Conservation (phyloP, 2,113 vertebrate species). For the Cottus gobio region DNA sequence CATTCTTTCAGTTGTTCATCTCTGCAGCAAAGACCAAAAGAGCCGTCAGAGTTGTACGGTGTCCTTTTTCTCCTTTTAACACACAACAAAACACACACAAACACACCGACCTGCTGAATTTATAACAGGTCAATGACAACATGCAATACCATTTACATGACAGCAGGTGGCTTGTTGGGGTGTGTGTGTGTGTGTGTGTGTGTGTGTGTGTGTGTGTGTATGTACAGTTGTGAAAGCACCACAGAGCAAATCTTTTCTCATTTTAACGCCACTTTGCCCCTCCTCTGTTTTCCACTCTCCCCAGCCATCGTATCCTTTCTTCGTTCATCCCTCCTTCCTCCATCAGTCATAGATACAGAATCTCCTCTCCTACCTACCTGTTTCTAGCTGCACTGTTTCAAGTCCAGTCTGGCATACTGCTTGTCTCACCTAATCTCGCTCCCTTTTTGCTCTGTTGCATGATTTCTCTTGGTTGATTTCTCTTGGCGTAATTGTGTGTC, state of each 20-base stretch:
- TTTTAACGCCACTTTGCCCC: constrained; percentile 64
- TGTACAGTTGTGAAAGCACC: constrained; percentile 39
- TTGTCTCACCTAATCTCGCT: constrained; percentile 6
- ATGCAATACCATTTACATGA: constrained; percentile 36
- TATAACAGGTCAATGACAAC: constrained; percentile 49
- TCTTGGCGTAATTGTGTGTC: background rate
- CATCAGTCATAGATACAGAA: constrained; percentile 35
- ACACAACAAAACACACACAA: constrained; percentile 1
- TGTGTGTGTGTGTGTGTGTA: constrained; percentile 1
- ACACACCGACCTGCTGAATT: constrained; percentile 38
- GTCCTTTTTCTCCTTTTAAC: constrained; percentile 1
- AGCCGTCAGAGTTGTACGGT: background rate
- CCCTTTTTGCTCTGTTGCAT: background rate
- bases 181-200: background rate
- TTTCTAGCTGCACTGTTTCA: constrained; percentile 17
- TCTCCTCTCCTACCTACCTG: constrained; percentile 19
- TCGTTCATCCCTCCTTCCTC: background rate
- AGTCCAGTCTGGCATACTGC: background rate
- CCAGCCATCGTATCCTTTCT: background rate
- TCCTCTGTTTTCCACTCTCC: constrained; percentile 35
- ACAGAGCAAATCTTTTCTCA: constrained; percentile 74
- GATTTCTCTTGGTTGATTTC: constrained; percentile 2
- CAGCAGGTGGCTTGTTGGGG: constrained; percentile 52
- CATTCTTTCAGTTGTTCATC: constrained; percentile 22
- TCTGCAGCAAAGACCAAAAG: background rate